Evolutionary conservation across 2,113 vertebrate species (phyloP), one percentile per base, ranked within the genome.

Genomic region (Genyomyrus donnyi): DNA sequence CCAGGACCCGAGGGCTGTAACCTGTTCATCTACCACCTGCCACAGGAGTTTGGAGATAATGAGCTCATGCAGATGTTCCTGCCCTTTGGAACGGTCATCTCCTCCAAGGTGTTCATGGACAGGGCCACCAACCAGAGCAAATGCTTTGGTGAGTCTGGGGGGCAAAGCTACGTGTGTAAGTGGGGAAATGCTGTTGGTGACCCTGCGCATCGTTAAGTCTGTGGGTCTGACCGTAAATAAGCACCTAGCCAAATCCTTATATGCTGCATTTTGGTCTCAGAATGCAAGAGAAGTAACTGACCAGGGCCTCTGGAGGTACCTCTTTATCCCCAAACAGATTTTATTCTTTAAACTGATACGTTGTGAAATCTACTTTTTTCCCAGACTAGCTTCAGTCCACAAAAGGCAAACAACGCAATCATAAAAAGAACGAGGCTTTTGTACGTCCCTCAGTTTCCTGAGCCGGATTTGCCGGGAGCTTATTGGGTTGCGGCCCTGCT

Each of bases 1-100:
- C 85, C 96, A 99, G 98, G 98, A 94, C 98, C 98, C 5, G 98
- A 99, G 95, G 98, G 98, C 92, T 99, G 98, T 95, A 99, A 99
- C 95, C 97, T 99, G 93, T 99, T 99, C 96, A 99, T 99, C 96
- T 99, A 99, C 97, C 98, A 99, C 96, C 97, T 99, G 96, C 98
- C 98, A 91, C 98, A 99, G 95, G 98, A 99, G 96, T 99, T 99
- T 95, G 98, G 98, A 90, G 98, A 99, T 96, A 98, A 97, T 35
- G 98, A 99, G 94, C 96, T 99, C 95, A 99, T 98, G 95, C 98
- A 99, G 96, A 99, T 99, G 98, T 99, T 99, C 93, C 96, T 99
- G 93, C 98, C 98, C 89, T 99, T 99, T 77, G 98, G 98, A 91
- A 97, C 97, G 7, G 98, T 99, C 91, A 99, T 99, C 95, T 99